These are phyloP conservation scores for Syndactyla subalaris DNA, from an alignment of 2,797 vertebrate genomes.

Conservation along the genomic window DNA sequence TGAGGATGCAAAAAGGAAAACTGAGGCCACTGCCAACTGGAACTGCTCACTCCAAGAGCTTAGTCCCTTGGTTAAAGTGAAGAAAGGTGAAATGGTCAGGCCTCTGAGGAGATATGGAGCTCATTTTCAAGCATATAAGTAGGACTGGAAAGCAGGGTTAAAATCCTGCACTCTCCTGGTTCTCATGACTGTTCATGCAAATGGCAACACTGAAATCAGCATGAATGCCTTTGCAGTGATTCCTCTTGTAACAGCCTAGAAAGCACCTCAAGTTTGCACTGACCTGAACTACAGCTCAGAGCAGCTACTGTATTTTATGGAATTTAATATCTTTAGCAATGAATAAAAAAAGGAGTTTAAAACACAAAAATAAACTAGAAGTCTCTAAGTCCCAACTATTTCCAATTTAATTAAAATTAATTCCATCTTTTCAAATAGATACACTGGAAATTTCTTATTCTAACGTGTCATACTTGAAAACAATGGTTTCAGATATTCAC, in stretches of 20 bases:
- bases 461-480: not conserved
- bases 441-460: not conserved
- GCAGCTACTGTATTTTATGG: not conserved
- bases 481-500: not conserved
- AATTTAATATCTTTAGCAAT: not conserved
- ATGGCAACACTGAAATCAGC: not conserved
- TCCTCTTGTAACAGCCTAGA: not conserved
- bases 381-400: not conserved
- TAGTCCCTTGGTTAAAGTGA: not conserved
- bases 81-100: not conserved
- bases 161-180: not conserved
- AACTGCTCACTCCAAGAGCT: not conserved
- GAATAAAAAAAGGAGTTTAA: not conserved
- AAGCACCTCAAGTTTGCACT: not conserved
- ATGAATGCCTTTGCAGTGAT: not conserved
- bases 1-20: not conserved
- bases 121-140: not conserved
- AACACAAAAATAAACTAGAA: not conserved
- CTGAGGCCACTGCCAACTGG: not conserved
- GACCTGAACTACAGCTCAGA: not conserved
- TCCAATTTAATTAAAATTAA: not conserved
- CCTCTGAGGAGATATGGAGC: not conserved
- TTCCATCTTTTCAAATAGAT: not conserved
- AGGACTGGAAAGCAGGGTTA: not conserved
- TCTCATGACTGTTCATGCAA: not conserved